Evolutionary conservation across 2,113 vertebrate genomes (phyloP).

Genomic region (Atractosteus spatula): DNA sequence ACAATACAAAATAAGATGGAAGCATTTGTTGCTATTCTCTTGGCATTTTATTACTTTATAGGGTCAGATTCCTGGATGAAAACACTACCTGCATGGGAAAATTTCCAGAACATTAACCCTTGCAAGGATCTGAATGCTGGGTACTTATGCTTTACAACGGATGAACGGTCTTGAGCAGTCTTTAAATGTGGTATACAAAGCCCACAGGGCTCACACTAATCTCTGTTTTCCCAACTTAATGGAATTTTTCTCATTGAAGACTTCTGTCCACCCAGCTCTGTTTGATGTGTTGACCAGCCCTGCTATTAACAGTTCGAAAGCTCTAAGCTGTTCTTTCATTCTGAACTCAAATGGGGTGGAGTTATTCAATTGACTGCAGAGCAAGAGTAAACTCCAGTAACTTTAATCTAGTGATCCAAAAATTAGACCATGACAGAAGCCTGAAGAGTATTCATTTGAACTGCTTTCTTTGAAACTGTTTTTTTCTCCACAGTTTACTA

Average conservation of each 20-base stretch:
- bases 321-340: conserved; percentile 10
- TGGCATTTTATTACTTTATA: too few relatives aligned
- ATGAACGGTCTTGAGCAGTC: not conserved
- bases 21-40: too few relatives aligned
- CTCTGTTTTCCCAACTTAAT: not conserved
- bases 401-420: conserved; percentile 7
- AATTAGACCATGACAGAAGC: not conserved
- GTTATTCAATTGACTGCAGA: conserved; percentile 5
- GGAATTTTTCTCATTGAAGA: not conserved
- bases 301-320: not conserved
- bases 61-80: too few relatives aligned
- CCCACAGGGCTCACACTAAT: not conserved
- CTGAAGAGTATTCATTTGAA: not conserved
- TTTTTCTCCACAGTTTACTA: not conserved
- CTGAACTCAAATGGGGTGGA: not conserved
- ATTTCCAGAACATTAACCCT: too few relatives aligned
- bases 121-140: too few relatives aligned
- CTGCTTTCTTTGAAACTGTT: conserved; percentile 3
- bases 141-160: too few relatives aligned
- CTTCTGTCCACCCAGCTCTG: not conserved
- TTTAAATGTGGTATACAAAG: not conserved
- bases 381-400: not conserved
- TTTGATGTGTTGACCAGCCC: conserved; percentile 14
- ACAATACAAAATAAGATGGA: too few relatives aligned
- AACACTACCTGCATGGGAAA: too few relatives aligned